Evolutionary conservation across 2,797 vertebrate species (phyloP).

Genomic region (Lates japonicus): DNA sequence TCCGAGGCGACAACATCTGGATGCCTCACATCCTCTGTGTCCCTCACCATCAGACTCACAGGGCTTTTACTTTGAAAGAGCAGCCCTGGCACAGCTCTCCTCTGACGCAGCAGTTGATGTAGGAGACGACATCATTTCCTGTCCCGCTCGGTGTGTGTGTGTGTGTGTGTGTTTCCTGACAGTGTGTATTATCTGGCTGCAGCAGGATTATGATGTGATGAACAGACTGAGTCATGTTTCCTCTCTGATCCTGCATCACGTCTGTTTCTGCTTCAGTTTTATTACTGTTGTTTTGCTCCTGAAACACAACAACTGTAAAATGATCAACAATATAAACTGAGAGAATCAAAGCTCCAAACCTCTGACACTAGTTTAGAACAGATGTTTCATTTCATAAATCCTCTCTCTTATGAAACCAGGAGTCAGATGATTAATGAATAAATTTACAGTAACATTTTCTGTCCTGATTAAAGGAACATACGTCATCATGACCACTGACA

Average conservation of each 20-base stretch:
- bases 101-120: constrained; percentile 4
- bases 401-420: too few relatives aligned
- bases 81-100: background rate
- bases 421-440: too few relatives aligned
- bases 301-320: background rate
- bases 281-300: background rate
- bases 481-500: too few relatives aligned
- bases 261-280: constrained; percentile 6
- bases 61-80: constrained; percentile 46
- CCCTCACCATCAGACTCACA: background rate
- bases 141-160: constrained; percentile 9
- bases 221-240: constrained; percentile 33
- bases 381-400: too few relatives aligned
- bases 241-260: background rate
- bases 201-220: constrained; percentile 9
- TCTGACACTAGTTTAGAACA: too few relatives aligned
- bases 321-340: too few relatives aligned
- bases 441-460: too few relatives aligned
- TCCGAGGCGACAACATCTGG: constrained; percentile 43
- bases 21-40: constrained; percentile 23
- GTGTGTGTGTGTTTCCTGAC: constrained; percentile 21
- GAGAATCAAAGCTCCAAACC: too few relatives aligned
- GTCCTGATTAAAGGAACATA: too few relatives aligned
- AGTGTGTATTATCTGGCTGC: constrained; percentile 25
- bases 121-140: constrained; percentile 37